Percentiles rank a stretch among this genome's conserved stretches.
phyloP scores from a whole-genome alignment of 1,140 invertebrate species.

The Bombus vancouverensis region DNA sequence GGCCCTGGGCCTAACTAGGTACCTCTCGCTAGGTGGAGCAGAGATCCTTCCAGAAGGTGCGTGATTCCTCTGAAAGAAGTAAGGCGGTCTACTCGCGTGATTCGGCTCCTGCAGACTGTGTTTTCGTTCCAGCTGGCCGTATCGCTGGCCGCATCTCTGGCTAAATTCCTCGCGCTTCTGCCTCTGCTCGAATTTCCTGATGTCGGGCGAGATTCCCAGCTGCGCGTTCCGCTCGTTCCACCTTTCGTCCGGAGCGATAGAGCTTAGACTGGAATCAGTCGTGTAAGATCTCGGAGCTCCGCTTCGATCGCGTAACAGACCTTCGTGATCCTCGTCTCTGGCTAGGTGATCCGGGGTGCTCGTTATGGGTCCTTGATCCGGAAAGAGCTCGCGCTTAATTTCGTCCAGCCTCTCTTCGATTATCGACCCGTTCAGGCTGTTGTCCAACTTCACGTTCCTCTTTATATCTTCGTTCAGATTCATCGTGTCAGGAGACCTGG shows the following conservation, averaged over 20 bases:
- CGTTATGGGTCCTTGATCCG: slow-evolving; percentile 72
- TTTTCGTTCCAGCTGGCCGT: slow-evolving; percentile 74
- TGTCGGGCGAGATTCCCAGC: slow-evolving; percentile 57
- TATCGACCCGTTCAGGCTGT: slow-evolving; percentile 75
- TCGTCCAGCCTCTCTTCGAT: slow-evolving; percentile 77
- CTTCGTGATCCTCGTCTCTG: slow-evolving; percentile 57
- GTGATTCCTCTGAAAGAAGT: slow-evolving; percentile 75
- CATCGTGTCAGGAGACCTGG: slow-evolving; percentile 78
- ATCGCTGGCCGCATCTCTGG: slow-evolving; percentile 55
- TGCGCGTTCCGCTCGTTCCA: slow-evolving; percentile 74
- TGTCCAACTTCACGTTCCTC: slow-evolving; percentile 77
- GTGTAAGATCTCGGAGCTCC: slow-evolving; percentile 69
- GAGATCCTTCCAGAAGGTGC: slow-evolving; percentile 76
- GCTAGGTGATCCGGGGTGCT: slow-evolving; percentile 77
- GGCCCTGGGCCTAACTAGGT: slow-evolving; percentile 70
- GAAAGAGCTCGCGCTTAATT: slow-evolving; percentile 77
- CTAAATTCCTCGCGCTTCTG: slow-evolving; percentile 48
- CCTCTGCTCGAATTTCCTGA: slow-evolving; percentile 53
- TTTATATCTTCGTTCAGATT: slow-evolving; percentile 79
- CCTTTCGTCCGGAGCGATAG: slow-evolving; percentile 70
- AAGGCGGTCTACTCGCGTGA: slow-evolving; percentile 37
- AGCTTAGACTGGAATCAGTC: slow-evolving; percentile 69
- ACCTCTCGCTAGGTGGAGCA: slow-evolving; percentile 76
- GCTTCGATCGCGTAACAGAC: slow-evolving; percentile 33
- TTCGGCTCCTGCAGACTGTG: slow-evolving; percentile 77